Conservation (phyloP, 2,797 vertebrate genomes). For the Chaetophractus vellerosus region DNA sequence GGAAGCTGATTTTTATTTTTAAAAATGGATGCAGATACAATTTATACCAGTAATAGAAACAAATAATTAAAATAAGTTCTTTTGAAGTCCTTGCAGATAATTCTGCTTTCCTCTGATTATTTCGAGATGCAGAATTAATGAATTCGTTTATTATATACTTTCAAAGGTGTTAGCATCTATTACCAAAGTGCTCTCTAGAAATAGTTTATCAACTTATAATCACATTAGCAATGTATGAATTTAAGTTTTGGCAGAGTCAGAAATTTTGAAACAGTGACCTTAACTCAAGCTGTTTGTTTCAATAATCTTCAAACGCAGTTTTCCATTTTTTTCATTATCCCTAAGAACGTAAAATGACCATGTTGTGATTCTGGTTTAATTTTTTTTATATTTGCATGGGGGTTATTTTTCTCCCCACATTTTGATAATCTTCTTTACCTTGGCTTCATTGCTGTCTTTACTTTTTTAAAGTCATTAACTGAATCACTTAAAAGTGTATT, state of each 20-base stretch:
- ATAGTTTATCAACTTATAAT: background rate
- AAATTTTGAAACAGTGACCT: slow-evolving; percentile 30
- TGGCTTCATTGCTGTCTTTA: slow-evolving; percentile 2
- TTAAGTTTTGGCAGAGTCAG: background rate
- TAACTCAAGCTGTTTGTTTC: background rate
- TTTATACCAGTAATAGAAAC: slow-evolving; percentile 11
- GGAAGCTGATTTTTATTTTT: background rate
- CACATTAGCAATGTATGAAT: background rate
- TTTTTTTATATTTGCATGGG: background rate
- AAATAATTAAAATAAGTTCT: background rate
- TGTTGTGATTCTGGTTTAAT: background rate
- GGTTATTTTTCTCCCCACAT: background rate
- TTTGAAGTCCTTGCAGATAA: background rate
- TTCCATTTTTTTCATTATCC: background rate
- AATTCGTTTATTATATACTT: background rate
- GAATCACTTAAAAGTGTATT: background rate
- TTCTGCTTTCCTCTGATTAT: background rate
- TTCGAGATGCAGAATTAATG: background rate
- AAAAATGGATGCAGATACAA: background rate
- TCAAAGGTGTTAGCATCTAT: background rate
- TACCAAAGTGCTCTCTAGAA: background rate
- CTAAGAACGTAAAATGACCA: background rate
- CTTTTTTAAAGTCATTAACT: background rate
- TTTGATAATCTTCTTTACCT: slow-evolving; percentile 31
- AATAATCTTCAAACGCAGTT: background rate